phyloP scores from a whole-genome alignment of 1,140 invertebrate genomes.

The Drosophila serrata region DNA sequence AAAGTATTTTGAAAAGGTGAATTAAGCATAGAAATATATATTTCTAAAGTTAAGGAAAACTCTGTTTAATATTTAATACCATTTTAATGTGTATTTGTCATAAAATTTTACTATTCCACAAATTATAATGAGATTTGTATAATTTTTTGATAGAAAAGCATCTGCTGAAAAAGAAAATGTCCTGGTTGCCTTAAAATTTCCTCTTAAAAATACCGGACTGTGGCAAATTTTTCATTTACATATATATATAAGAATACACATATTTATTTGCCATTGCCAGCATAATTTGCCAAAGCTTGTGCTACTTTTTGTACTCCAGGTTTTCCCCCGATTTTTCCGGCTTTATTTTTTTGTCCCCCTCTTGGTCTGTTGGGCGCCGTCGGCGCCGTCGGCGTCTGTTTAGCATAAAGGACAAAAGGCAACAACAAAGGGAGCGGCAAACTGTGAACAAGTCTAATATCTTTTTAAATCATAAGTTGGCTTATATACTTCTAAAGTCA shows the following conservation, averaged over 20 bases:
- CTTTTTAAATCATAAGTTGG: conserved; percentile 82
- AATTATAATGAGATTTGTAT: not conserved
- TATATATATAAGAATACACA: conserved; percentile 13
- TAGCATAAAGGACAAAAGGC: conserved; percentile 77
- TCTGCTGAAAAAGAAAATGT: not conserved
- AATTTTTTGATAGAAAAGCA: not conserved
- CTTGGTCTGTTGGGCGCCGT: conserved; percentile 9
- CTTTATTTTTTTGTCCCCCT: conserved; percentile 11
- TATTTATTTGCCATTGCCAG: conserved; percentile 62
- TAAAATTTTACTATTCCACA: not conserved
- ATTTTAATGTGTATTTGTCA: not conserved
- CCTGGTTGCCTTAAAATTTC: not conserved
- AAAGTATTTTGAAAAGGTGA: not conserved
- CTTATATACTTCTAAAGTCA: conserved; percentile 53
- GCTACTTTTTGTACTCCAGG: conserved; percentile 50
- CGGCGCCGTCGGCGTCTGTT: conserved; percentile 39
- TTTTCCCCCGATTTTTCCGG: conserved; percentile 35
- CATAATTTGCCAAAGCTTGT: conserved; percentile 70
- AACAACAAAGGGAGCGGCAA: conserved; percentile 57
- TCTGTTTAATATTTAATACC: not conserved
- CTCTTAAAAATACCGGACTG: not conserved
- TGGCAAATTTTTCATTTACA: not conserved
- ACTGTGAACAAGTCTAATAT: conserved; percentile 82
- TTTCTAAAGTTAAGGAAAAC: not conserved
- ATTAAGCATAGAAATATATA: not conserved